These are phyloP conservation scores for Oreohelix idahoensis DNA, from an alignment of 1,140 invertebrate species.

Conservation along the genomic window DNA sequence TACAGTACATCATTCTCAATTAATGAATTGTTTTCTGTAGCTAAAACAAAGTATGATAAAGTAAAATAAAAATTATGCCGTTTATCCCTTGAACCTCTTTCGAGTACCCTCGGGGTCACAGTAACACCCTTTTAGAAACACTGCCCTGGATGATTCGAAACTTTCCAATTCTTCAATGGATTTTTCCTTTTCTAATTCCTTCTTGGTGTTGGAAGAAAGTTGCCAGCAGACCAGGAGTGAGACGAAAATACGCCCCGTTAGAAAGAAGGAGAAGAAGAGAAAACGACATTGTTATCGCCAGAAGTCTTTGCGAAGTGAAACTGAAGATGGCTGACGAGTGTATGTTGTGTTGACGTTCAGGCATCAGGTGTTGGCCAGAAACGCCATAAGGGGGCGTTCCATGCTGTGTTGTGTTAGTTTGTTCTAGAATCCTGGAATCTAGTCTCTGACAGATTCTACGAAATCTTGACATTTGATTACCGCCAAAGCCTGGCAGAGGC, in stretches of 20 bases:
- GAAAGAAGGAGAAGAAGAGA: neutral
- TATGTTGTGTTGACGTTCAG: constrained; percentile 7
- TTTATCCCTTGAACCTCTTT: no score
- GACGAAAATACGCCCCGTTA: neutral
- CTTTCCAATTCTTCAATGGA: neutral
- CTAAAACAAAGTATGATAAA: no score
- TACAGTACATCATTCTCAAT: no score
- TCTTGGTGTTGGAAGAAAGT: neutral
- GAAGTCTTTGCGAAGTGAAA: constrained; percentile 3
- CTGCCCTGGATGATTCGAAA: neutral
- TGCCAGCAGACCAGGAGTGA: neutral
- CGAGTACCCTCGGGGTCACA: no score
- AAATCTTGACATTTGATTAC: constrained; percentile 11
- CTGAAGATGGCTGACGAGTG: constrained; percentile 16
- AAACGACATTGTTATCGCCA: constrained; percentile 6
- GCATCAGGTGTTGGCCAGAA: neutral
- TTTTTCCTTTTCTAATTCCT: neutral
- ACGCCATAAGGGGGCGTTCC: neutral
- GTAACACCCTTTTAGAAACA: no score
- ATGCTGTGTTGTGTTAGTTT: constrained; percentile 7
- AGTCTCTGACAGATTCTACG: constrained; percentile 8
- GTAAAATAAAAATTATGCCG: no score
- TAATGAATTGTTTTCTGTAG: no score
- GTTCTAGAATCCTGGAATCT: neutral
- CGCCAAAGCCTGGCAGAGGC: neutral